Base-by-base conservation (phyloP, 1,140 invertebrate species). In the Drosophila pachea region DNA sequence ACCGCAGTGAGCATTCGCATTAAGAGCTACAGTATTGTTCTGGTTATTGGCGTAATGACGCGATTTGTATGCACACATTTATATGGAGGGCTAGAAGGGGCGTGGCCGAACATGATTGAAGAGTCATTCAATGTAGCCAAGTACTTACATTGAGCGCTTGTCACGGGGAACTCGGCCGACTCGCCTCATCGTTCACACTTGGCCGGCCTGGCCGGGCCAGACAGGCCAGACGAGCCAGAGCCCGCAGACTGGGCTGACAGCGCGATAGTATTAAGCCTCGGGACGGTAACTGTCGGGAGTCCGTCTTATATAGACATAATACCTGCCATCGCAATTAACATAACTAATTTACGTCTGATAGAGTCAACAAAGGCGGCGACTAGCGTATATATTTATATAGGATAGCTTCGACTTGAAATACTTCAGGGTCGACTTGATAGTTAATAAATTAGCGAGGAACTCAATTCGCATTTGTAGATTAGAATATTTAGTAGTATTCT, bases 11-110 rank as follows among this genome's bases (percentile, higher is more conserved):
- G 53, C n/a, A 38, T 9, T 40, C 29, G 43, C 5, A 32, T 60
- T 52, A 5, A 35, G 45, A 50, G 12, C 50, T 22, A 12, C 7
- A 33, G 4, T 60, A 16, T 53, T 48, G 12, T 49, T 58, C 22
- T 40, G 49, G 43, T 33, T 59, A 45, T 11, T 56, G 52, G 3
- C 31, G 59, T 73, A 69, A 76, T 76, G 45, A 69, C 58, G 65
- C 62, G 38, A 73, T 70, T 70, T 73, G 65, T 73, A 70, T 70
- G 66, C 74, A 74, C 47, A 61, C 66, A 73, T 70, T 56, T 55
- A 68, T 42, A 32, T 12, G 31, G 12, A 43, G 40, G 40, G 40
- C 40, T n/a, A 0, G 36, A 4, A 2, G 36, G 36, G 12, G 40
- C 40, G 40, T 14, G 40, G 6, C 6, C n/a, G n/a, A 5, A 16